phyloP scores from a whole-genome alignment of 2,797 vertebrate genomes.

The Eulemur coronatus region DNA sequence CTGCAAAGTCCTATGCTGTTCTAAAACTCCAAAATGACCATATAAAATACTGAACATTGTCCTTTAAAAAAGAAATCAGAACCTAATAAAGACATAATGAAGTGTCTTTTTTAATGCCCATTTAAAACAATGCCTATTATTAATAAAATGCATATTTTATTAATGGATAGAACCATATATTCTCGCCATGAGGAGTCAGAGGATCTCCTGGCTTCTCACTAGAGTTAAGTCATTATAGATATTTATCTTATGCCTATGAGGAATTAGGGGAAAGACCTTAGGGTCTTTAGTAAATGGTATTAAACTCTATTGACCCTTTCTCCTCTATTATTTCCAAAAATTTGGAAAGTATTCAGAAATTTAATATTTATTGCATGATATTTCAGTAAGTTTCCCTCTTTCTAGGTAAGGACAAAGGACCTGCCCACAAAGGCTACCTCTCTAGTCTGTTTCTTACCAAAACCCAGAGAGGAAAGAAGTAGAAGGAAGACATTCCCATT shows the following conservation, averaged over 20 bases:
- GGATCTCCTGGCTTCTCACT: background rate
- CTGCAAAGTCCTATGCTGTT: background rate
- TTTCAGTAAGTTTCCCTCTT: background rate
- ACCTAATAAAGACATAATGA: background rate
- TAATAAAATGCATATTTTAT: background rate
- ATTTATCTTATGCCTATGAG: background rate
- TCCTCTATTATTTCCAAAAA: background rate
- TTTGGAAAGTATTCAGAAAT: background rate
- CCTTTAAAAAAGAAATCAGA: background rate
- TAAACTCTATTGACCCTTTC: background rate
- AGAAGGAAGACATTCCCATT: background rate
- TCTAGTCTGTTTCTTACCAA: background rate
- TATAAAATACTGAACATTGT: background rate
- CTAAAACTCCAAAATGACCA: background rate
- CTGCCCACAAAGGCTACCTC: background rate
- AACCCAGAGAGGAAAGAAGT: background rate
- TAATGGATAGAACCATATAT: background rate
- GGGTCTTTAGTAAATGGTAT: background rate
- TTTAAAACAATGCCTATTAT: background rate
- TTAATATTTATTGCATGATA: background rate
- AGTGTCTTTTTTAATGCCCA: background rate
- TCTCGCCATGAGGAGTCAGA: background rate
- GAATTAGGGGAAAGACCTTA: background rate
- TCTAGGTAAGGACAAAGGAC: background rate
- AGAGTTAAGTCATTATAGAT: background rate